A percentile compares a stretch with the other conserved stretches of the same genome.
These are phyloP conservation scores for Myiopsitta monachus DNA, from an alignment of 2,113 vertebrate genomes.

Conservation along the genomic window DNA sequence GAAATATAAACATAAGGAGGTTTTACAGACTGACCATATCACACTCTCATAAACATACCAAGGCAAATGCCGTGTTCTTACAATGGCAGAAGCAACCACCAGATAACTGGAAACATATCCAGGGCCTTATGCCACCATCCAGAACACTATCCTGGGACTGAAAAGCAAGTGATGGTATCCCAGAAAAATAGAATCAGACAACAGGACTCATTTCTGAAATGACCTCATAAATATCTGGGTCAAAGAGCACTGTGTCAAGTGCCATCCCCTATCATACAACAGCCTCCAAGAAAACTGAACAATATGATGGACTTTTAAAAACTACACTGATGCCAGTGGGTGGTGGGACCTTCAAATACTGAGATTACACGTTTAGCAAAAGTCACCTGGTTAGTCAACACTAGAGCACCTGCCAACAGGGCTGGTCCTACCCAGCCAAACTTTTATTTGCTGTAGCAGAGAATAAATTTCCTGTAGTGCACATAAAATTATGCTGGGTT, in stretches of 20 bases:
- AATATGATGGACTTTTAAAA: background rate
- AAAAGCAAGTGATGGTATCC: background rate
- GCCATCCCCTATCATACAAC: background rate
- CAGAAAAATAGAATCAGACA: background rate
- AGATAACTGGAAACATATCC: background rate
- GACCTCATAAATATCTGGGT: background rate
- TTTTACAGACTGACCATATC: background rate
- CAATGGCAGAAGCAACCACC: background rate
- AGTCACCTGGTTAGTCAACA: background rate
- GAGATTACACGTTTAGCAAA: background rate
- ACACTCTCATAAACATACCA: background rate
- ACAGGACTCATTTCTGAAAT: background rate
- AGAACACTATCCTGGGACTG: background rate
- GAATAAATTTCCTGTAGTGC: background rate
- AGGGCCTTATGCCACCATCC: background rate
- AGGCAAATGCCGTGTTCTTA: background rate
- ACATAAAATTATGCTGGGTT: background rate
- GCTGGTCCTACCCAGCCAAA: background rate
- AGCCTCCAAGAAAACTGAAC: background rate
- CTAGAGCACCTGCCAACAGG: background rate
- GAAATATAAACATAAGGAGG: background rate
- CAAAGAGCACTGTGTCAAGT: background rate
- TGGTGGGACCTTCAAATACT: background rate
- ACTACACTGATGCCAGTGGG: background rate
- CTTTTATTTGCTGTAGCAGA: fast-evolving